Conservation (phyloP, 2,113 vertebrate species). For the Crocuta crocuta region DNA sequence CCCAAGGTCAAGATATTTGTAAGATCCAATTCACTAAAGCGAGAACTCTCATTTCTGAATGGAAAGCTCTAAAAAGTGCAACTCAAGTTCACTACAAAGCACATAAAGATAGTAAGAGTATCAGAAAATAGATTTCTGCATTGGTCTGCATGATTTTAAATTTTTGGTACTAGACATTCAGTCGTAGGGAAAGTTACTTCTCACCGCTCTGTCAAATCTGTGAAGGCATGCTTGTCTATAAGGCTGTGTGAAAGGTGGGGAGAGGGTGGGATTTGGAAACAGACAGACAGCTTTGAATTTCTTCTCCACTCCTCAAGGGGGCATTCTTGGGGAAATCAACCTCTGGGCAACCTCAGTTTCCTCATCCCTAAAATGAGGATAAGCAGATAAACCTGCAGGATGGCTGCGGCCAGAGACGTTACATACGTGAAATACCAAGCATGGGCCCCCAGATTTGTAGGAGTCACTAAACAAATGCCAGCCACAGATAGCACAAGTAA, state of each 20-base stretch:
- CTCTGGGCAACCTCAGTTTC: not conserved
- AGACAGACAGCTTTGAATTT: not conserved
- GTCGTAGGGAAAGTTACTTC: not conserved
- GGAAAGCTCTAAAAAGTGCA: not conserved
- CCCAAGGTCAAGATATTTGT: not conserved
- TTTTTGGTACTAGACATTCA: not conserved
- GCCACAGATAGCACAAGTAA: not conserved
- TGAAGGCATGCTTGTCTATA: not conserved
- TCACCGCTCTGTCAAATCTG: not conserved
- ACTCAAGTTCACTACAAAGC: not conserved
- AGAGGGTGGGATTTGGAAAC: not conserved
- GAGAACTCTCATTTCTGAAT: conserved; percentile 21
- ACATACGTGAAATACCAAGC: not conserved
- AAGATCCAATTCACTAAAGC: not conserved
- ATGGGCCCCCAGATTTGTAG: not conserved
- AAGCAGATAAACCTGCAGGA: not conserved
- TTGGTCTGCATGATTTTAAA: not conserved
- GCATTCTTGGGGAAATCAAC: not conserved
- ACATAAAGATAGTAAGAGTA: not conserved
- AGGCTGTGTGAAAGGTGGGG: not conserved
- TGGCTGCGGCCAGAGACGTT: not conserved
- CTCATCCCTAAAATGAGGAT: not conserved
- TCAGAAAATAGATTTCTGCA: not conserved
- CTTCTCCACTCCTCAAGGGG: not conserved
- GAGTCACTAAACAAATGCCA: not conserved